Conservation (phyloP, 2,113 vertebrate genomes). For the Zapornia atra region DNA sequence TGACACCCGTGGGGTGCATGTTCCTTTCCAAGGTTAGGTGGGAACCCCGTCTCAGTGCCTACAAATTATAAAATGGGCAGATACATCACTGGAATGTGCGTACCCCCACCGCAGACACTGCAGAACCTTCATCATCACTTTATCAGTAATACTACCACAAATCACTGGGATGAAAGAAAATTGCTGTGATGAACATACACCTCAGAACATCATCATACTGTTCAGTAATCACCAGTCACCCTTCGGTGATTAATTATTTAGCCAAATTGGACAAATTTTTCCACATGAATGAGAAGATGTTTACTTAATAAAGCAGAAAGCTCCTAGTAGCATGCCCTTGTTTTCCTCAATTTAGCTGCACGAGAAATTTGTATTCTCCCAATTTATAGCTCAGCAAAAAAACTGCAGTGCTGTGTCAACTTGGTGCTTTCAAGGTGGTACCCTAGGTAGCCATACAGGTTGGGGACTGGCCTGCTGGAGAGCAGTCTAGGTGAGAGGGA, state of each 20-base stretch:
- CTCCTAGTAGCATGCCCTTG: conserved; percentile 35
- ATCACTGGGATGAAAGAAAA: neutral
- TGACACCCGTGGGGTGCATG: neutral
- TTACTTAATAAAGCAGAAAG: conserved; percentile 46
- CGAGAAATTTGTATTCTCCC: neutral
- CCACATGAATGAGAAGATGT: neutral
- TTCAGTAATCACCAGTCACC: conserved; percentile 9
- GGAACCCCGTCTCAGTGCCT: neutral
- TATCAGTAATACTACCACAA: neutral
- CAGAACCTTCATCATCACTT: neutral
- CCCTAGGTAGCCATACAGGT: no score
- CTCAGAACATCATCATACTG: neutral
- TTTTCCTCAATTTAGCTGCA: conserved; percentile 40
- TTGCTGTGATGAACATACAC: neutral
- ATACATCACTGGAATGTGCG: rapidly evolving
- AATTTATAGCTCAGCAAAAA: conserved; percentile 47
- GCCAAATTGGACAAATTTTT: conserved; percentile 19
- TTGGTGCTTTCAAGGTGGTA: conserved; percentile 20
- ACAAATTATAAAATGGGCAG: neutral
- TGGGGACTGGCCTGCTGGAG: no score
- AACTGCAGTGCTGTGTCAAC: neutral
- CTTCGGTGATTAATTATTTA: conserved; percentile 25
- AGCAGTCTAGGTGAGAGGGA: no score
- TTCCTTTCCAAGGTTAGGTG: neutral
- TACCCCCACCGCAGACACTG: neutral